phyloP scores from a whole-genome alignment of 2,113 vertebrate genomes.

The Azemiops feae region DNA sequence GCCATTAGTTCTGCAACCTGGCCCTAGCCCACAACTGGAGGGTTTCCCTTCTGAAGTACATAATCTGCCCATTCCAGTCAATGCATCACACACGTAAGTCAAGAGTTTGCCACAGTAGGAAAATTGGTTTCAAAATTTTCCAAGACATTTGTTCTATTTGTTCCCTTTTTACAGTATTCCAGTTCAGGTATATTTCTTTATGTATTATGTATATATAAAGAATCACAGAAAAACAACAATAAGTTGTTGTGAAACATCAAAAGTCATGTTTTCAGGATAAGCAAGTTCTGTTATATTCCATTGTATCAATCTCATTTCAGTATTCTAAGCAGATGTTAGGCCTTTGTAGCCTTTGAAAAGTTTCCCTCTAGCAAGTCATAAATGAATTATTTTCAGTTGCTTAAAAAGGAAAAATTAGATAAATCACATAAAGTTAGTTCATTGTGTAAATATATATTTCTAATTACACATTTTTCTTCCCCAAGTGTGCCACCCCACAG shows the following conservation, averaged over 20 bases:
- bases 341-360: not conserved
- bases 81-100: conserved; percentile 63
- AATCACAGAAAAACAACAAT: not conserved
- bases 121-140: fast-evolving
- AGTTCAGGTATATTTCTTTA: not conserved
- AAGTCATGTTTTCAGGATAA: not conserved
- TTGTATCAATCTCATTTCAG: not conserved
- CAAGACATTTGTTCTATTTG: not conserved
- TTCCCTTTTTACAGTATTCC: not conserved
- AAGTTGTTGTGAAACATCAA: not conserved
- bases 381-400: not conserved
- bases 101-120: fast-evolving
- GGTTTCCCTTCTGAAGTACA: conserved; percentile 47
- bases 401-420: not conserved
- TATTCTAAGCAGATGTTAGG: not conserved
- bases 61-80: conserved; percentile 40
- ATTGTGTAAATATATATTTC: not conserved
- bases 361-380: not conserved
- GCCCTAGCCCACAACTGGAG: conserved; percentile 34
- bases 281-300: not conserved
- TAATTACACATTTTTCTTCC: not conserved
- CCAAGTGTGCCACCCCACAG: not conserved
- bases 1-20: conserved; percentile 52
- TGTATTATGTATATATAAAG: not conserved
- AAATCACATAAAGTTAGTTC: not conserved